Evolutionary conservation across 1,140 invertebrate genomes (phyloP).

Genomic region (Temnothorax nylanderi): DNA sequence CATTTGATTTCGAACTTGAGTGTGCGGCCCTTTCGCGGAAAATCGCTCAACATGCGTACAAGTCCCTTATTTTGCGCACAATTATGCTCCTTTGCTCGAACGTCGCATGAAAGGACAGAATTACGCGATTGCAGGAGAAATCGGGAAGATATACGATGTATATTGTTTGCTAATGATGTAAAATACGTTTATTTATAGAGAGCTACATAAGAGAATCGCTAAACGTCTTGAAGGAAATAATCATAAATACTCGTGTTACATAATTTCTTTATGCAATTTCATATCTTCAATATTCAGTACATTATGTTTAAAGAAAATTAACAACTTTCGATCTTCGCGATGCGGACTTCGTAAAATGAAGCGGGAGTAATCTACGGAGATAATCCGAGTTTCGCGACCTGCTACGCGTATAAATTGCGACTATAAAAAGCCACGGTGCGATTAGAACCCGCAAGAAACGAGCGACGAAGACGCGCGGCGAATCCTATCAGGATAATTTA

Average conservation of each 20-base stretch:
- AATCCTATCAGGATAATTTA: conserved; percentile 47
- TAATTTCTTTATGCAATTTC: background rate
- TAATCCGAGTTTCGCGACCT: background rate
- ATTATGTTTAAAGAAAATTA: background rate
- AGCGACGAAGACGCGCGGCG: conserved; percentile 13
- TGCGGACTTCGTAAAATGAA: background rate
- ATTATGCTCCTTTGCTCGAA: background rate
- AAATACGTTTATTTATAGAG: background rate
- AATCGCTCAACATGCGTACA: background rate
- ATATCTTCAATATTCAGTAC: background rate
- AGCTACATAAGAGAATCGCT: background rate
- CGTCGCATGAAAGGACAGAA: background rate
- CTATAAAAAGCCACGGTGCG: conserved; percentile 26
- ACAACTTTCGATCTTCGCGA: background rate
- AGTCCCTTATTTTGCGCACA: conserved; percentile 20
- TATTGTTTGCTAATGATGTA: background rate
- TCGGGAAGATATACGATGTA: background rate
- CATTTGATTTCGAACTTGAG: conserved; percentile 38
- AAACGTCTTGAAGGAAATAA: background rate
- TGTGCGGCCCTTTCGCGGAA: conserved; percentile 35
- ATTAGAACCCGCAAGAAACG: conserved; percentile 11
- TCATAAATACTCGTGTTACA: background rate
- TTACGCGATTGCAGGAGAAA: background rate
- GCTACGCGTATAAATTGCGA: conserved; percentile 28
- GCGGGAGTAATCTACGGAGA: background rate